These are phyloP conservation scores for Apotomis betuletana DNA, from an alignment of 2,888 invertebrate genomes.

Conservation along the genomic window DNA sequence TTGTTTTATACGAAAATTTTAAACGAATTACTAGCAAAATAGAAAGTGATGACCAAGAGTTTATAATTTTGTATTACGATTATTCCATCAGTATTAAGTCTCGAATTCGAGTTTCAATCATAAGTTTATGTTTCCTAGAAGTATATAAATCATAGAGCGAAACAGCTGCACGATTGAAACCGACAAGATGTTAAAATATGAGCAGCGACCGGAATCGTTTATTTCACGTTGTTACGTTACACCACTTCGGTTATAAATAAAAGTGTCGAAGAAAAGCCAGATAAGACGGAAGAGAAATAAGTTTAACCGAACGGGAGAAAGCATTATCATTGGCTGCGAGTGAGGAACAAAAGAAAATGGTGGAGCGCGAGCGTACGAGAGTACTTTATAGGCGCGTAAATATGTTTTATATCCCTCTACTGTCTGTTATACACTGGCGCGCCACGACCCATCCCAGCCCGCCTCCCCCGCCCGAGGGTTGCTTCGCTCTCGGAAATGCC, in stretches of 20 bases:
- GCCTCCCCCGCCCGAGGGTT: slow-evolving; percentile 72
- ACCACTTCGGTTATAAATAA: slow-evolving; percentile 79
- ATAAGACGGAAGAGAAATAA: slow-evolving; percentile 82
- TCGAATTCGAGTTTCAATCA: slow-evolving; percentile 3
- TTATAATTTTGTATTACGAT: neutral
- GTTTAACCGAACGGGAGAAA: slow-evolving; percentile 82
- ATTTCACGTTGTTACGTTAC: slow-evolving; percentile 72
- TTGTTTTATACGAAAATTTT: no score
- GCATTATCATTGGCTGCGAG: slow-evolving; percentile 83
- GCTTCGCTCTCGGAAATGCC: slow-evolving; percentile 83
- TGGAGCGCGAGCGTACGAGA: slow-evolving; percentile 82
- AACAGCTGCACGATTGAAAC: slow-evolving; percentile 52
- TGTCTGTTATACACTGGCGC: slow-evolving; percentile 83
- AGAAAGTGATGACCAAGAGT: neutral
- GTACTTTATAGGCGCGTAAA: slow-evolving; percentile 85
- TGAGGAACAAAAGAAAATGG: slow-evolving; percentile 83
- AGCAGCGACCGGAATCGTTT: slow-evolving; percentile 70
- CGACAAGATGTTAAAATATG: slow-evolving; percentile 66
- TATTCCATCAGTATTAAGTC: slow-evolving; percentile 13
- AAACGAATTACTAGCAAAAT: neutral
- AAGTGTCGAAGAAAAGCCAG: slow-evolving; percentile 78
- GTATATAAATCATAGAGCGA: slow-evolving; percentile 42
- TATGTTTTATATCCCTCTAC: slow-evolving; percentile 84
- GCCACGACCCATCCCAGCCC: slow-evolving; percentile 63
- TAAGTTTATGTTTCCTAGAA: slow-evolving; percentile 22